Evolutionary conservation across 2,797 vertebrate species (phyloP).

Genomic region (Octomys mimax): DNA sequence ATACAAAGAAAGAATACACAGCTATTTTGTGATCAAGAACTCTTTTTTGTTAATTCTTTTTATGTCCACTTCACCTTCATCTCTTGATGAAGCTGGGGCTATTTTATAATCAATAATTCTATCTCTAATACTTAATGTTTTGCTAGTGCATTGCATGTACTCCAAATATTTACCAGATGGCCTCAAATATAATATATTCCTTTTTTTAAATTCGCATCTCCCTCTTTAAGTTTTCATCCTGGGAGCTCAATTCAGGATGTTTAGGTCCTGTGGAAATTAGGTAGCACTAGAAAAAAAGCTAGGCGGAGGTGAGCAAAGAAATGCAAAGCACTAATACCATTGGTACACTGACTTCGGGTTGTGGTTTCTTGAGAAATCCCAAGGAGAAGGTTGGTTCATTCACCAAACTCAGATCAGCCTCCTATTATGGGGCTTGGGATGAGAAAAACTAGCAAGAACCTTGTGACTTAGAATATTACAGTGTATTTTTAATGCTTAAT

Average conservation of each 20-base stretch:
- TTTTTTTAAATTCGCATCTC: not conserved
- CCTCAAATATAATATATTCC: constrained; percentile 24
- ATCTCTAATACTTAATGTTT: not conserved
- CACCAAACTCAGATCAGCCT: not conserved
- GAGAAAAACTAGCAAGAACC: not conserved
- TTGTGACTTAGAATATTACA: not conserved
- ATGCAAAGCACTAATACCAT: not conserved
- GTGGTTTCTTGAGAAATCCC: not conserved
- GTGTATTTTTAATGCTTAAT: not conserved
- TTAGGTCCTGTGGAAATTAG: constrained; percentile 27
- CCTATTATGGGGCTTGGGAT: not conserved
- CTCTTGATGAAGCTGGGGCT: not conserved
- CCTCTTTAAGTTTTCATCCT: not conserved
- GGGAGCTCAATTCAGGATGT: not conserved
- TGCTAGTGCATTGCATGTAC: not conserved
- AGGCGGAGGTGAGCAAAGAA: not conserved
- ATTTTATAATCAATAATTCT: not conserved
- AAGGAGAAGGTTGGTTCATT: not conserved
- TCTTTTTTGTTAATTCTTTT: not conserved
- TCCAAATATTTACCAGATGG: constrained; percentile 11
- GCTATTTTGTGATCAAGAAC: not conserved
- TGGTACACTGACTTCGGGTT: not conserved
- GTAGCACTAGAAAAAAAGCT: not conserved
- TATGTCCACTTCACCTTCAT: not conserved
- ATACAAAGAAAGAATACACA: not conserved